Base-by-base conservation (phyloP, 2,888 invertebrate genomes). In the Lithodes maja region DNA sequence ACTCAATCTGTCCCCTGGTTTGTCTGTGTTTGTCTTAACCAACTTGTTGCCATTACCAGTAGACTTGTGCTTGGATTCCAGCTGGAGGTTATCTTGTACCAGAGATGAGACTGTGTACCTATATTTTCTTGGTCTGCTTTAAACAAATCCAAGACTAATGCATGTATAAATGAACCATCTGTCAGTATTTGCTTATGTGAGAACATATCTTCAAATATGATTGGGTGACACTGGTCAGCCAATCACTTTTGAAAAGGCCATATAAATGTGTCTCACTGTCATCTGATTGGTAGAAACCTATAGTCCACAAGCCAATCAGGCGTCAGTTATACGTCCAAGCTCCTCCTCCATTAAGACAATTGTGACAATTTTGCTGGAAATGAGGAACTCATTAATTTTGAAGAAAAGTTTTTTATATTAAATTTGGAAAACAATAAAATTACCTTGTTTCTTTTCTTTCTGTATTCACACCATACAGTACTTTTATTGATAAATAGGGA, bases 381-480 rank as follows among this genome's bases (percentile, higher is more conserved):
- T 80, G 85, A 86, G 89, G 85, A 89, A 83, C 89, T 83, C 89
- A 85, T 83, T 89, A 89, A 85, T 89, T 89, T 89, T 89, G 89
- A 89, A 83, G 81, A 84, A 79, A 81, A 78, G 75, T 75, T 85
- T 89, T 87, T 89, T 89, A 89, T 89, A 89, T 85, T 89, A 85
- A 85, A 89, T 85, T 89, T 85, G 89, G 82, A 89, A 89, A 89
- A 89, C 83, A 87, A 89, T 89, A 89, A 89, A 86, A 89, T 89
- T 86, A 85, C 83, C 85, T 89, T 89, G 85, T 86, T 89, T 89
- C 83, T 87, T 78, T 89, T 85, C 80, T 81, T n/a, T 84, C 75
- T 71, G 9, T 85, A 79, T 71, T 85, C 55, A 69, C 33, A 52
- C n/a, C 68, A 49, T 82, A 61, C 12, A 61, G 12, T 61, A 61